phyloP scores from a whole-genome alignment of 2,888 invertebrate genomes.

The Heliconius cydno region DNA sequence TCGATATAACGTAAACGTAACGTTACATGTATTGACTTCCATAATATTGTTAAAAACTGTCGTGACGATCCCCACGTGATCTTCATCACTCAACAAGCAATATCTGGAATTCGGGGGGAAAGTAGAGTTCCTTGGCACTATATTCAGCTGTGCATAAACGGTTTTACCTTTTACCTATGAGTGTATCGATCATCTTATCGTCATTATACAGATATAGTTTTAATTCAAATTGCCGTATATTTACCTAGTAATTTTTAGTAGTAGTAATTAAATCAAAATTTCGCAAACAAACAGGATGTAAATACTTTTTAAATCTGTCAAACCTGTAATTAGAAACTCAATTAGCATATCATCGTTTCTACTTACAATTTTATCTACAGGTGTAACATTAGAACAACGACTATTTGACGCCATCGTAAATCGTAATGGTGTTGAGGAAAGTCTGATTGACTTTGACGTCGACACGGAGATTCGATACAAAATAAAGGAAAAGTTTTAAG shows the following conservation, averaged over 20 bases:
- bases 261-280: slow-evolving; percentile 1
- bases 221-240: background rate
- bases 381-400: background rate
- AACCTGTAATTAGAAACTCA: slow-evolving; percentile 15
- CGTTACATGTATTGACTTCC: background rate
- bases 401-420: background rate
- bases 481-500: background rate
- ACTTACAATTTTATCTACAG: slow-evolving; percentile 1
- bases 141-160: background rate
- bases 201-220: background rate
- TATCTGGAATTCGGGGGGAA: background rate
- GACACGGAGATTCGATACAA: background rate
- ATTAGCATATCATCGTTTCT: slow-evolving; percentile 13
- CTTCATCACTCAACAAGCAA: background rate
- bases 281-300: slow-evolving; percentile 14
- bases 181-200: background rate
- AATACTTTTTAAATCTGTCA: background rate
- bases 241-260: background rate
- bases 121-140: background rate
- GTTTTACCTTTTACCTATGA: no score
- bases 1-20: background rate
- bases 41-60: background rate
- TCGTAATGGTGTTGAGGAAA: background rate
- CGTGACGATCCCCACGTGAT: background rate
- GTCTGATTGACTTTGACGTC: background rate